These are phyloP conservation scores for Tortrix viridana DNA, from an alignment of 2,888 invertebrate genomes.

Conservation along the genomic window DNA sequence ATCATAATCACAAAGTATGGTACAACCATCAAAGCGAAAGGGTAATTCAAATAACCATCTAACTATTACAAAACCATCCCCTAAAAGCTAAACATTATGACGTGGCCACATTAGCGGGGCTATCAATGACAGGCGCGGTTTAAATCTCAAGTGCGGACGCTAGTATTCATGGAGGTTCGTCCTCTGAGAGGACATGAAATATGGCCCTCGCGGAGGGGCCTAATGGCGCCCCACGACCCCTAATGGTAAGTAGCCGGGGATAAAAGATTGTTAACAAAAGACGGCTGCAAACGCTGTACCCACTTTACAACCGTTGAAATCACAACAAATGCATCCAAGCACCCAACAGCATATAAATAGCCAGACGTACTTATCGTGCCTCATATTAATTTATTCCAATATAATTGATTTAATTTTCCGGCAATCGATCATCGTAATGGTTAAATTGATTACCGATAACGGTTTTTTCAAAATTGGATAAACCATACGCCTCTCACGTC, in stretches of 20 bases:
- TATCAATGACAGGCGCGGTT: slow-evolving; percentile 57
- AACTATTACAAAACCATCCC: slow-evolving; percentile 25
- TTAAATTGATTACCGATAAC: slow-evolving; percentile 32
- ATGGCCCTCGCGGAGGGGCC: slow-evolving; percentile 60
- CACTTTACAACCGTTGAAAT: neutral
- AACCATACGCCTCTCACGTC: slow-evolving; percentile 32
- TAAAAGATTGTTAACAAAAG: slow-evolving; percentile 44
- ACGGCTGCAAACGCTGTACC: slow-evolving; percentile 7
- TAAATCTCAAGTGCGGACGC: slow-evolving; percentile 50
- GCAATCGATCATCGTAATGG: slow-evolving; percentile 35
- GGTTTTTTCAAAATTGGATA: slow-evolving; percentile 35
- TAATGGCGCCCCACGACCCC: slow-evolving; percentile 64
- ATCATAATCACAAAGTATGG: neutral
- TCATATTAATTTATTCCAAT: slow-evolving; percentile 29
- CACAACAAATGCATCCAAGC: slow-evolving; percentile 1
- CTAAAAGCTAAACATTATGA: slow-evolving; percentile 51
- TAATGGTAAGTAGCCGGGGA: slow-evolving; percentile 48
- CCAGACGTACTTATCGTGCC: slow-evolving; percentile 22
- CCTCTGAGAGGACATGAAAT: slow-evolving; percentile 62
- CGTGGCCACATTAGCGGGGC: slow-evolving; percentile 49
- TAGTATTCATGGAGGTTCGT: slow-evolving; percentile 58
- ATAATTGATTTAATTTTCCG: slow-evolving; percentile 38
- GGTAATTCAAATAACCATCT: neutral
- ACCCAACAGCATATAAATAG: slow-evolving; percentile 5
- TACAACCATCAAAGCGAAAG: neutral